Evolutionary conservation across 1,140 invertebrate genomes (phyloP).

Genomic region (Hycleus phaleratus): DNA sequence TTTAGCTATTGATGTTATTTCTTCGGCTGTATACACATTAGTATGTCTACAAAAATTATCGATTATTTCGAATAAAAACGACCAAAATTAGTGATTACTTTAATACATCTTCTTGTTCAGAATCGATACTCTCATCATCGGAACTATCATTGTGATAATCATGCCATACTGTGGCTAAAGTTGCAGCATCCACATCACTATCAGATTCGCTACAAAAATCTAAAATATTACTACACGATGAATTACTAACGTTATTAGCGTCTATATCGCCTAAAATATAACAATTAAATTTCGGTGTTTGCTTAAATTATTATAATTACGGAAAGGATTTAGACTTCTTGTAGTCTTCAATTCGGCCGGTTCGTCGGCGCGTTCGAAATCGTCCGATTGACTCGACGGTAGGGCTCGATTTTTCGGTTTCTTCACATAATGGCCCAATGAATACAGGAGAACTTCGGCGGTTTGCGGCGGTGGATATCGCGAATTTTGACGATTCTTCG

Average conservation of each 20-base stretch:
- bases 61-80: background rate
- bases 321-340: conserved; percentile 46
- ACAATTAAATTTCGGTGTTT: background rate
- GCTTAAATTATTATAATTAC: conserved; percentile 35
- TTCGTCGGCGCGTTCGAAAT: conserved; percentile 30
- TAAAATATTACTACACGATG: conserved; percentile 50
- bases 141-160: conserved; percentile 62
- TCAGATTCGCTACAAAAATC: conserved; percentile 66
- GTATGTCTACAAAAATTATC: conserved; percentile 57
- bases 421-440: conserved; percentile 49
- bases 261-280: conserved; percentile 49
- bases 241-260: conserved; percentile 46
- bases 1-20: conserved; percentile 68
- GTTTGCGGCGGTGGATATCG: conserved; percentile 51
- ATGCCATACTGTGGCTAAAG: conserved; percentile 56
- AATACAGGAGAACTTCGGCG: conserved; percentile 51
- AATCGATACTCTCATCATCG: conserved; percentile 69
- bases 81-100: conserved; percentile 49
- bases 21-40: conserved; percentile 79
- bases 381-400: conserved; percentile 27
- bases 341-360: conserved; percentile 34
- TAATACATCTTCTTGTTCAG: conserved; percentile 66
- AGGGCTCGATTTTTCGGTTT: conserved; percentile 27
- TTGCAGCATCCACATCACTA: conserved; percentile 59
- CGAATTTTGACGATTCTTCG: conserved; percentile 47